Evolutionary conservation across 64 coral and sea anemone species (phyloP), one percentile per base, ranked within the genome.

Genomic region (Platygyra sinensis): DNA sequence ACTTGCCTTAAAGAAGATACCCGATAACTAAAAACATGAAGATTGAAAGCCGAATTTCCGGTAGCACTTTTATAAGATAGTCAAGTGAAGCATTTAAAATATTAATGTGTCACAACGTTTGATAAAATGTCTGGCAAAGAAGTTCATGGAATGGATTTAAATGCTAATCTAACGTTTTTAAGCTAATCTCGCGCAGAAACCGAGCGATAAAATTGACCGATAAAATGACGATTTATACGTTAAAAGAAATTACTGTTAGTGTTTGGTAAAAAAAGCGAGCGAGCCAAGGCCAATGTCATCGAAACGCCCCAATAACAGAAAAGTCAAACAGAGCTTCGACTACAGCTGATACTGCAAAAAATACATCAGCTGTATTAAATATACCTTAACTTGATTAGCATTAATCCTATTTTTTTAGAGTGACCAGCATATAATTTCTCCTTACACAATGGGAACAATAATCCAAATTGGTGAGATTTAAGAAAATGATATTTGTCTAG

Each of bases 41-140:
- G 16, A 42, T 20, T 42, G 33, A 77, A 50, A 77, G 33, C 74
- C 33, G 74, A 77, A 77, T 77, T 77, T 77, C 74, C 74, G 74
- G 74, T 49, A 46, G 39, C 17, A 50, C 31, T 25, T 27, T 69
- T 69, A 27, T 29, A 10, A 69, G 22, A 27, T 69, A 46, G 33
- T 77, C 74, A 46, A 18, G 17, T 25, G 33, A 49, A 50, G 32
- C 30, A 77, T 49, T 46, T 51, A 49, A 24, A 24, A 42, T 24
- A 49, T 46, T 24, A 77, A 24, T 10, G 7, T 22, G 49, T 19
- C 33, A 51, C 4, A 51, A 50, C 20, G 17, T 42, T 16, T 24
- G 6, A 51, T 33, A 73, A 50, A 49, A 46, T 36, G 20, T 15
- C 19, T 77, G 36, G 38, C 32, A 49, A 52, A 77, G 39, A 25